A percentile compares a stretch with the other conserved stretches of the same genome.
Conservation (phyloP, 2,113 vertebrate genomes). For the Centropus unirufus region DNA sequence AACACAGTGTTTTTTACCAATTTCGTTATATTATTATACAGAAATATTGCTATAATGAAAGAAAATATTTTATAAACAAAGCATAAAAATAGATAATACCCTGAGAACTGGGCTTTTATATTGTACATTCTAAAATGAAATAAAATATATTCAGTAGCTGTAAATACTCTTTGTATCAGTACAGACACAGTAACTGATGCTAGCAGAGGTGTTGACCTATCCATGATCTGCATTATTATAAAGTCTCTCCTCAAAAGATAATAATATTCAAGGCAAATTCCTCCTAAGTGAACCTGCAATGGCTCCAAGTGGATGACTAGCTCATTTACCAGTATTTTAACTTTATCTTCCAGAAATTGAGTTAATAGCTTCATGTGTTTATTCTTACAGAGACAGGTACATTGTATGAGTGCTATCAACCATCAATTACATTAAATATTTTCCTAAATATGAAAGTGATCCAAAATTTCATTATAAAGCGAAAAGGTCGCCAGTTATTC, state of each 20-base stretch:
- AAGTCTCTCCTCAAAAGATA: background rate
- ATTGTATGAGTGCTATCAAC: background rate
- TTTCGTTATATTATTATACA: background rate
- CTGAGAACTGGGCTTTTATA: background rate
- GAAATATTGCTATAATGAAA: background rate
- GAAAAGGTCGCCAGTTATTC: background rate
- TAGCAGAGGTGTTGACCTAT: slow-evolving; percentile 8
- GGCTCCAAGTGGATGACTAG: background rate
- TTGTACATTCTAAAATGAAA: background rate
- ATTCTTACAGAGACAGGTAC: background rate
- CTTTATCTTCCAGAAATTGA: background rate
- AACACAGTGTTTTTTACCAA: background rate
- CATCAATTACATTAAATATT: background rate
- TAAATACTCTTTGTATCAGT: background rate
- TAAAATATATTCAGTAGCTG: background rate
- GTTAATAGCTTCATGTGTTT: background rate
- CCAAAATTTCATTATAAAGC: background rate
- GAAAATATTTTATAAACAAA: background rate
- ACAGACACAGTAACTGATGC: background rate
- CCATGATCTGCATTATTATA: slow-evolving; percentile 14
- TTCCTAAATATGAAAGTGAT: background rate
- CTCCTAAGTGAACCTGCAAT: background rate
- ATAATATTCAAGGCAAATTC: background rate
- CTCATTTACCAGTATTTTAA: background rate
- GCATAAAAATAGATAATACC: background rate